Conservation (phyloP, 2,113 vertebrate genomes). For the Lophius piscatorius region DNA sequence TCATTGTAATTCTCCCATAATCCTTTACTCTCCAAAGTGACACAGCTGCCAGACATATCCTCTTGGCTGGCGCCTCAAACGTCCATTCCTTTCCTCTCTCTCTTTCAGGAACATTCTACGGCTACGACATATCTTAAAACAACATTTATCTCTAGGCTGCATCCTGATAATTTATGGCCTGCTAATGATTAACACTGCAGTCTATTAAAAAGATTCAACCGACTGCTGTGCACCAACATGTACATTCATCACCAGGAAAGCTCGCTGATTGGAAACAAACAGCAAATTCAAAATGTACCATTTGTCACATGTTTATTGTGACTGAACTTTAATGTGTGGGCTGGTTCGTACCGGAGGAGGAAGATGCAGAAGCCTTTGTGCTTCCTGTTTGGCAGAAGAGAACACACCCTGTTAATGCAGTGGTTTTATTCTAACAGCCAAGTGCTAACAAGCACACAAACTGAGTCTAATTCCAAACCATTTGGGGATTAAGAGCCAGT, state of each 20-base stretch:
- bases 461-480: too few species aligned
- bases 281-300: constrained; percentile 11
- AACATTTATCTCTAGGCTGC: constrained; percentile 7
- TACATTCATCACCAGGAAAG: constrained; percentile 16
- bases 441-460: too few species aligned
- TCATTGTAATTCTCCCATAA: constrained; percentile 70
- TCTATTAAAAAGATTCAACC: constrained; percentile 19
- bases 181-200: constrained; percentile 16
- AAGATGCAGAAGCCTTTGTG: constrained; percentile 1
- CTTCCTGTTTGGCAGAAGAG: constrained; percentile 37
- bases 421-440: constrained; percentile 11
- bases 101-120: neutral
- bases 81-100: constrained; percentile 48
- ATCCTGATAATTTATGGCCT: constrained; percentile 13
- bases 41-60: constrained; percentile 73
- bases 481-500: too few species aligned
- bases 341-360: constrained; percentile 9
- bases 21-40: constrained; percentile 67
- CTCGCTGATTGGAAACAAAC: constrained; percentile 30
- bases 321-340: neutral
- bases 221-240: neutral
- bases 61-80: constrained; percentile 60
- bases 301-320: constrained; percentile 11
- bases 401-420: constrained; percentile 31
- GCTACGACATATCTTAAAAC: constrained; percentile 23